Evolutionary conservation across 2,888 invertebrate species (phyloP).

Genomic region (Eilema depressum): DNA sequence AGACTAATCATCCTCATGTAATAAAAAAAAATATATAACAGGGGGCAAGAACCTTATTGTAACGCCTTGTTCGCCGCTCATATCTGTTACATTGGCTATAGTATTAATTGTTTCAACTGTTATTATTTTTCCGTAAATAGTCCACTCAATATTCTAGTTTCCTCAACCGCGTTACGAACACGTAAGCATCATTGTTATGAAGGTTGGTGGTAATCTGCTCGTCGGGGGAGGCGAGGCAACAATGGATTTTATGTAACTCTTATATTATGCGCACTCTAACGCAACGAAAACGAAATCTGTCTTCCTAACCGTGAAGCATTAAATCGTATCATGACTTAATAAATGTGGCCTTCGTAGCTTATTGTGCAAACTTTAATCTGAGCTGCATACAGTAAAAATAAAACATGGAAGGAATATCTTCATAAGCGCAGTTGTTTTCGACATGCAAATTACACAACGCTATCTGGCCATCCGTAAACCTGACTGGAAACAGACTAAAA

Average conservation of each 20-base stretch:
- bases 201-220: constrained; percentile 50
- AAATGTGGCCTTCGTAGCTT: constrained; percentile 53
- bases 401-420: constrained; percentile 1
- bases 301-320: constrained; percentile 68
- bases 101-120: constrained; percentile 16
- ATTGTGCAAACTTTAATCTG: constrained; percentile 55
- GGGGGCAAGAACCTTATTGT: not conserved
- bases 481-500: not conserved
- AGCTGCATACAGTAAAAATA: not conserved
- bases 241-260: constrained; percentile 73
- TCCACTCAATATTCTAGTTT: constrained; percentile 46
- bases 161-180: constrained; percentile 40
- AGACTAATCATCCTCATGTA: too few species aligned
- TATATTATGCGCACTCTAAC: constrained; percentile 60
- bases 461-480: not conserved
- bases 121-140: not conserved
- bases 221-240: constrained; percentile 58
- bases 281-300: constrained; percentile 69
- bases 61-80: not conserved
- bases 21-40: not conserved
- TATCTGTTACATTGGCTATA: not conserved
- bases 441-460: not conserved
- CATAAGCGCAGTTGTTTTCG: not conserved
- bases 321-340: constrained; percentile 65
- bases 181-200: constrained; percentile 59